Conservation (phyloP, 2,888 invertebrate species). For the Penaeus monodon region DNA sequence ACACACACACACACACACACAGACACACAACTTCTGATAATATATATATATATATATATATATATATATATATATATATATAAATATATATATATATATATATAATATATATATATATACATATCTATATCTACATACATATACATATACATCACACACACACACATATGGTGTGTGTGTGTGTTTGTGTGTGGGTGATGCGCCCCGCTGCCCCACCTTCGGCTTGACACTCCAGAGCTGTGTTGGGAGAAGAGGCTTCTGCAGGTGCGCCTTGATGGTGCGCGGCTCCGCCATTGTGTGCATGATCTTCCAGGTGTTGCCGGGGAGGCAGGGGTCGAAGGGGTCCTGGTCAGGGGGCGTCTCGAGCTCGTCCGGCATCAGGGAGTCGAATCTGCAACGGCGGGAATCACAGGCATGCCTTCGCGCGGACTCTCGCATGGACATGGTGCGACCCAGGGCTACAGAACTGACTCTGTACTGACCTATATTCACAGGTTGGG, state of each 20-base stretch:
- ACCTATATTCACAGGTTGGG: neutral
- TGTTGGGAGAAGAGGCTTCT: constrained; percentile 44
- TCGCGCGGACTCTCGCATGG: neutral
- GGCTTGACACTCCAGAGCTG: constrained; percentile 47
- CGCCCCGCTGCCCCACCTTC: constrained; percentile 38
- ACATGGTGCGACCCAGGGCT: no score
- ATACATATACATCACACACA: no score
- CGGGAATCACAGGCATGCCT: neutral
- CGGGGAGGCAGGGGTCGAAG: constrained; percentile 37
- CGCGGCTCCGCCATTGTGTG: constrained; percentile 39
- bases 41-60: no score
- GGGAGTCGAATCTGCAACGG: constrained; percentile 36
- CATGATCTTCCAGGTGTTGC: constrained; percentile 49
- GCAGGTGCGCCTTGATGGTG: constrained; percentile 59
- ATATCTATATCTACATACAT: no score
- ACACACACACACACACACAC: no score
- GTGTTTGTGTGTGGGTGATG: no score
- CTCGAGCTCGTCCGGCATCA: constrained; percentile 12
- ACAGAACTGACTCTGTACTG: no score
- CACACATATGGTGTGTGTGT: no score
- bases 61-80: no score
- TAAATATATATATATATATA: no score
- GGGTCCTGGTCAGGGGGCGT: neutral
- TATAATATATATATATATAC: no score
- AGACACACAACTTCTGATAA: no score